Percentiles rank a stretch among this genome's conserved stretches.
These are phyloP conservation scores for Sclerodermus sp. DNA, from an alignment of 2,888 invertebrate species.

Conservation along the genomic window DNA sequence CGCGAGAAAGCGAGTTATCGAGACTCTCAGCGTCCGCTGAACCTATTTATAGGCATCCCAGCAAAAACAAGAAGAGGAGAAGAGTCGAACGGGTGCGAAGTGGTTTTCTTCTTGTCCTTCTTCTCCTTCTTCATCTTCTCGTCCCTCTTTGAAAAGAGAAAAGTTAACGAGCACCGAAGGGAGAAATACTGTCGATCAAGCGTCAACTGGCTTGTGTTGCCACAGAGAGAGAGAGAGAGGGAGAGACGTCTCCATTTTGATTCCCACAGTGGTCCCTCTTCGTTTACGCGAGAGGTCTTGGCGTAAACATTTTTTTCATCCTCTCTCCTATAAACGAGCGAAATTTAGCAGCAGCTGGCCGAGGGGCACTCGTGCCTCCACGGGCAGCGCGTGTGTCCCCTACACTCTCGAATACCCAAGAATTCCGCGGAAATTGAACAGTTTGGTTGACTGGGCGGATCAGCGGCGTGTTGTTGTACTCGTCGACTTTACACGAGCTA, in stretches of 20 bases:
- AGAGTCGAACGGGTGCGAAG: background rate
- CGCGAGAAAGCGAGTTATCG: slow-evolving; percentile 24
- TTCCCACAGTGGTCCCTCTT: background rate
- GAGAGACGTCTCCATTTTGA: slow-evolving; percentile 42
- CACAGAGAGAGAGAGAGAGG: too few species aligned
- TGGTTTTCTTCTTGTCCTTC: too few species aligned
- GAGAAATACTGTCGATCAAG: slow-evolving; percentile 44
- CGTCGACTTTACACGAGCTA: too few species aligned
- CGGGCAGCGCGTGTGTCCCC: too few species aligned
- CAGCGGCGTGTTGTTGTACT: too few species aligned
- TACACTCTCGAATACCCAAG: too few species aligned
- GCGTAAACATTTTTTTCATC: background rate
- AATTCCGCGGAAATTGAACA: too few species aligned
- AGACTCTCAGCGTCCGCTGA: slow-evolving; percentile 16
- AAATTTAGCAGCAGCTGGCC: background rate
- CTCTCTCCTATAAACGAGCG: background rate
- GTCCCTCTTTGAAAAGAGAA: too few species aligned
- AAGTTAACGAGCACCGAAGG: slow-evolving; percentile 37
- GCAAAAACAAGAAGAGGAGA: slow-evolving; percentile 42
- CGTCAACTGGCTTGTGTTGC: slow-evolving; percentile 37
- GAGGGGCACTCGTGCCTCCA: too few species aligned
- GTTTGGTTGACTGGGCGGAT: too few species aligned
- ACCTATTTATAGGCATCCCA: slow-evolving; percentile 46
- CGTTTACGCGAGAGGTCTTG: background rate
- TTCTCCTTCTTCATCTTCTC: too few species aligned